Conservation (phyloP, 2,113 vertebrate species). For the Xenopus laevis region DNA sequence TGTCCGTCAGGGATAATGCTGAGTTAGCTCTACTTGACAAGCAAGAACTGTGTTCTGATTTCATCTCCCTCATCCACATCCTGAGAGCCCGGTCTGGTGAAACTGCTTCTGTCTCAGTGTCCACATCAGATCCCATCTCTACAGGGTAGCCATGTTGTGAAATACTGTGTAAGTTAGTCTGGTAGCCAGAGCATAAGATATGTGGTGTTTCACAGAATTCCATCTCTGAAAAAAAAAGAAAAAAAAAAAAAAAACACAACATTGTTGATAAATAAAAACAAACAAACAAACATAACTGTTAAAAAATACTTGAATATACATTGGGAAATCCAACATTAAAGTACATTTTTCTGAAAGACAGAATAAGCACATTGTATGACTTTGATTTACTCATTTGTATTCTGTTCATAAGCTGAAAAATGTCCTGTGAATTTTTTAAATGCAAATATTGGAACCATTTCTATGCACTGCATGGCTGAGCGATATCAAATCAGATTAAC, state of each 20-base stretch:
- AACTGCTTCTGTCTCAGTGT: slow-evolving; percentile 83
- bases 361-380: too few relatives aligned
- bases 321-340: too few relatives aligned
- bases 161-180: slow-evolving; percentile 69
- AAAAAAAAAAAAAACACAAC: background rate
- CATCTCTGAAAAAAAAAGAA: slow-evolving; percentile 70
- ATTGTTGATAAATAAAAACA: background rate
- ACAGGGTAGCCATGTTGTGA: slow-evolving; percentile 78
- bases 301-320: too few relatives aligned
- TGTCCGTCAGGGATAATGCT: slow-evolving; percentile 89
- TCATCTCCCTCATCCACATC: slow-evolving; percentile 91
- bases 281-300: background rate
- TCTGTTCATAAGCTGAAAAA: too few relatives aligned
- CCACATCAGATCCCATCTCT: slow-evolving; percentile 81
- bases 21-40: slow-evolving; percentile 93
- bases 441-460: too few relatives aligned
- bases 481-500: too few relatives aligned
- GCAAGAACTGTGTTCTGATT: slow-evolving; percentile 91
- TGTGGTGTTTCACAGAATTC: slow-evolving; percentile 85
- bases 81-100: slow-evolving; percentile 82
- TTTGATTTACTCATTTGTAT: too few relatives aligned
- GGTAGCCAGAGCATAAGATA: slow-evolving; percentile 81
- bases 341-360: too few relatives aligned
- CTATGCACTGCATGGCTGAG: too few relatives aligned
- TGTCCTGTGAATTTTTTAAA: too few relatives aligned